These are phyloP conservation scores for Zygothrica quintamaculata DNA, from an alignment of 2,888 invertebrate species.

Conservation along the genomic window DNA sequence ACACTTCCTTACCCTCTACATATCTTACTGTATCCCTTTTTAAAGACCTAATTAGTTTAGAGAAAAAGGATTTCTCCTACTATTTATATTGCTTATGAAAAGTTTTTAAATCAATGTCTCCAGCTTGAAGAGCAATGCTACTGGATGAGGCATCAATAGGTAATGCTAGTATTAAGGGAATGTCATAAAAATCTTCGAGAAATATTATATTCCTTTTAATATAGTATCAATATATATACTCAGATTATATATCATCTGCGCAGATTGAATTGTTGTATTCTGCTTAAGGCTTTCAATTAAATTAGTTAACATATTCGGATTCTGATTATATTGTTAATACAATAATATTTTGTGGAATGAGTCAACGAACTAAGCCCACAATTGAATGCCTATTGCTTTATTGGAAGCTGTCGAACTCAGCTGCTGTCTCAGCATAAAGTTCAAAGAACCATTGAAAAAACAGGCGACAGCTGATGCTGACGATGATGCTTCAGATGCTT, in stretches of 20 bases:
- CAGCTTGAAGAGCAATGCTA: conserved; percentile 6
- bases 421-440: conserved; percentile 47
- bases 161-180: conserved; percentile 6
- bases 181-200: too few species aligned
- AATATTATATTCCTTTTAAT: too few species aligned
- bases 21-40: too few species aligned
- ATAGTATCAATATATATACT: too few species aligned
- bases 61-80: conserved; percentile 45
- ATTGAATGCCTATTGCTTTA: conserved; percentile 36
- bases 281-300: too few species aligned
- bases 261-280: too few species aligned
- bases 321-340: too few species aligned
- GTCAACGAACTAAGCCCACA: not conserved
- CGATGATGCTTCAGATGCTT: conserved; percentile 18
- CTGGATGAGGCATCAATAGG: not conserved
- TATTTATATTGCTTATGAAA: conserved; percentile 15
- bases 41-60: too few species aligned
- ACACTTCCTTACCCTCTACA: conserved; percentile 16
- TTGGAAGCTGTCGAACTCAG: conserved; percentile 39
- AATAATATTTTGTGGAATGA: too few species aligned
- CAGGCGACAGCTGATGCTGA: conserved; percentile 54
- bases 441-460: conserved; percentile 53
- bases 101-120: conserved; percentile 31
- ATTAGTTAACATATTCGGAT: too few species aligned
- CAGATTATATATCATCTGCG: too few species aligned